Conservation (phyloP, 2,113 vertebrate genomes). For the Sinocyclocheilus maitianheensis region DNA sequence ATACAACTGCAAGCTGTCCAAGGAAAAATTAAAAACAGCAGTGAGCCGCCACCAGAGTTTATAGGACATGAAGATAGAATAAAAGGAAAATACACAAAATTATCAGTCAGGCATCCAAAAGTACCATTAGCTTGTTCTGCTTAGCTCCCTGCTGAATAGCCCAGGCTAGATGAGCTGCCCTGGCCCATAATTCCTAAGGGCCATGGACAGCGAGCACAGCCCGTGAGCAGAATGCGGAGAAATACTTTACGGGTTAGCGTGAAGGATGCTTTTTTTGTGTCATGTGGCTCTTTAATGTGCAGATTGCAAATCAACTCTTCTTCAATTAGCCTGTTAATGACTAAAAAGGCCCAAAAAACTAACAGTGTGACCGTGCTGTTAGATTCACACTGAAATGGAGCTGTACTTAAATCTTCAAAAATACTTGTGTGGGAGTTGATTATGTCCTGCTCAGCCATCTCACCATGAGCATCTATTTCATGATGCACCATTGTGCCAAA, state of each 20-base stretch:
- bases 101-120: neutral
- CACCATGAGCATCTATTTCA: neutral
- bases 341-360: constrained; percentile 12
- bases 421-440: neutral
- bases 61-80: constrained; percentile 20
- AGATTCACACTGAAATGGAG: neutral
- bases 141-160: constrained; percentile 26
- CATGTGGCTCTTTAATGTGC: constrained; percentile 46
- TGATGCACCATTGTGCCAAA: constrained; percentile 2
- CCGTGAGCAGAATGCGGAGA: constrained; percentile 18
- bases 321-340: constrained; percentile 52
- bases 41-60: neutral
- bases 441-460: neutral
- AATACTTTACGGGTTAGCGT: neutral
- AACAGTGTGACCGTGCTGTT: neutral
- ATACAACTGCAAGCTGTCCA: constrained; percentile 12
- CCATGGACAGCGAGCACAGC: neutral
- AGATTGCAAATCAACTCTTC: constrained; percentile 53
- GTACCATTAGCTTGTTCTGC: constrained; percentile 17
- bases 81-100: neutral
- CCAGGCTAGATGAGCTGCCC: constrained; percentile 17
- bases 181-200: constrained; percentile 23
- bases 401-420: constrained; percentile 13
- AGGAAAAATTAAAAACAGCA: neutral
- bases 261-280: constrained; percentile 10